phyloP scores from a whole-genome alignment of 2,888 invertebrate species.

The Plebejus argus region DNA sequence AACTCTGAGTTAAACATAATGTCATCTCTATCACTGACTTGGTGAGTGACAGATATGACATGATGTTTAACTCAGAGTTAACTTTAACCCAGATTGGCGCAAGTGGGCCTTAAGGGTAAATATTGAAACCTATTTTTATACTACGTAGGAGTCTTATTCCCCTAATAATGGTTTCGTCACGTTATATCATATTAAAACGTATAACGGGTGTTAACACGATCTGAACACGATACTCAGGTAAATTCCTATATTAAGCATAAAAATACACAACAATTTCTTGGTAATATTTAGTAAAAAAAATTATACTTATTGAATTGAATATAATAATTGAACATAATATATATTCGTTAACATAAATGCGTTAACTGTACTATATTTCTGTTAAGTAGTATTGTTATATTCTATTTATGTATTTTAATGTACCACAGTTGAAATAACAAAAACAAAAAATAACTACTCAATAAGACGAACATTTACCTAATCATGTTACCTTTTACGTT shows the following conservation, averaged over 20 bases:
- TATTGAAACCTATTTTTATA: neutral
- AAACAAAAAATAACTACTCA: neutral
- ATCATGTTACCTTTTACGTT: conserved; percentile 23
- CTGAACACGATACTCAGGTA: neutral
- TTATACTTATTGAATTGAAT: no score
- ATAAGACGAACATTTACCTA: conserved; percentile 21
- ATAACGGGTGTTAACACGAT: neutral
- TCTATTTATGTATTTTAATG: neutral
- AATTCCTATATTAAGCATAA: neutral
- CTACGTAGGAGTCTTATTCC: neutral
- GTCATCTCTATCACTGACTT: no score
- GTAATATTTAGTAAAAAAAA: no score
- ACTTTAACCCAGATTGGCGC: no score
- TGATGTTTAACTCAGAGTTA: no score
- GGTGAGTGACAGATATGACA: no score
- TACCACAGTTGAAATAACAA: neutral
- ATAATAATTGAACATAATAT: no score
- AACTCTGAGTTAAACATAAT: no score
- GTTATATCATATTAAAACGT: neutral
- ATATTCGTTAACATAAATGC: no score
- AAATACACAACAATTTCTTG: neutral
- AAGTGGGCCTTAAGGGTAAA: no score
- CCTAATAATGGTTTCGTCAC: neutral
- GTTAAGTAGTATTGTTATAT: no score
- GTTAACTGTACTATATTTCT: no score